Evolutionary conservation across 1,140 invertebrate species (phyloP), one percentile per base, ranked within the genome.

Genomic region (Bombyx mori): DNA sequence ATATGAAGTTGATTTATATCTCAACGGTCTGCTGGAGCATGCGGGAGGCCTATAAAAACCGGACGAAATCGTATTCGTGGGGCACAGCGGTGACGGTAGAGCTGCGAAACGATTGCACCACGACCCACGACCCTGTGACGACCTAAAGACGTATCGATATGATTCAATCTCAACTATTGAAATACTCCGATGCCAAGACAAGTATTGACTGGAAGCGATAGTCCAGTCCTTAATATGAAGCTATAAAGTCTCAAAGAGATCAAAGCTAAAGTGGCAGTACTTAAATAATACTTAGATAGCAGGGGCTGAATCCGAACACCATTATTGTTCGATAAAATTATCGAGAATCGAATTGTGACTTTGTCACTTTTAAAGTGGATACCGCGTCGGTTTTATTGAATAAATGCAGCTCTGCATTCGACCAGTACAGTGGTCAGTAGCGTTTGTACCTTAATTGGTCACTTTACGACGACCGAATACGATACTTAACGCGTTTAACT

Each of bases 1-100:
- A 83, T 83, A 83, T 82, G 77, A 78, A 69, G 74, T 82, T 86
- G 83, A 86, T 86, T 86, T 86, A 86, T 86, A 86, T 84, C 80
- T 83, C 70, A 71, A 78, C 79, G 82, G 68, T 86, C 73, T 70
- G 79, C 64, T 82, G 77, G 64, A 63, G 78, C 70, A 72, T 80
- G 77, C 79, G 82, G 80, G 79, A 78, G 80, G 82, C 71, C 79
- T 62, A 75, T 79, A 83, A 79, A 78, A 79, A 73, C 66, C 68
- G 26, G 66, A 69, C 74, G 68, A 60, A 80, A 80, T 75, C 70
- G 68, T 65, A 71, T 42, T 35, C 45, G 2, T 12, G 6, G 45
- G 8, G 45, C 6, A 46, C 45, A 46, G 45, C 45, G 8, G 26
- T 35, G 50, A 53, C 7, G 10, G 58, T 52, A 55, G 51, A 54